These are phyloP conservation scores for Cardinalis cardinalis DNA, from an alignment of 2,113 vertebrate species.

Conservation along the genomic window DNA sequence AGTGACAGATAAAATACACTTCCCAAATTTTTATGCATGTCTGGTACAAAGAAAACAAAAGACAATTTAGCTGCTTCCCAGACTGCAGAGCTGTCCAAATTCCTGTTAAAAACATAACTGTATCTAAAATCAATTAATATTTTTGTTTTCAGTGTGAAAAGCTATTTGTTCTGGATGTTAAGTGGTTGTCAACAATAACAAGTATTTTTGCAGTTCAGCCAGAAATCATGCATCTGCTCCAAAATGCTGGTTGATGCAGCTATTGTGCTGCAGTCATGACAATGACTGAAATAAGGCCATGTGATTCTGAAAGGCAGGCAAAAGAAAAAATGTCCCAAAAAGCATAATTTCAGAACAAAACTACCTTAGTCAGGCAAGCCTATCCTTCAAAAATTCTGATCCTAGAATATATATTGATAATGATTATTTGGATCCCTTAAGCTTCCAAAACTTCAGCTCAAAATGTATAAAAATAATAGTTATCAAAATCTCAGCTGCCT, in stretches of 20 bases:
- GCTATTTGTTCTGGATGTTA: neutral
- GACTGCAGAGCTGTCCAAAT: neutral
- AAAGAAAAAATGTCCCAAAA: neutral
- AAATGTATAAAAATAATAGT: neutral
- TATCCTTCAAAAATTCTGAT: neutral
- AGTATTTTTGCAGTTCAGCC: neutral
- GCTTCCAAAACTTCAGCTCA: neutral
- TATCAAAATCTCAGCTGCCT: neutral
- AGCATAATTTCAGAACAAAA: neutral
- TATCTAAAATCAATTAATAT: slow-evolving; percentile 18
- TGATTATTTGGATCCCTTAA: neutral
- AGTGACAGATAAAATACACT: neutral
- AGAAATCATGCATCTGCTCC: neutral
- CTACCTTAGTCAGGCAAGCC: neutral
- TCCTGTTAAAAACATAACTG: neutral
- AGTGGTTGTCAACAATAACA: neutral
- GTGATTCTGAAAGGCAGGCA: neutral
- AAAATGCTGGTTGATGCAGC: neutral
- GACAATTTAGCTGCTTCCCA: neutral
- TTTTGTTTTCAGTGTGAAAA: slow-evolving; percentile 16
- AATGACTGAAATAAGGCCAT: neutral
- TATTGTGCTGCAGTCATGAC: neutral
- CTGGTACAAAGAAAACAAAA: neutral
- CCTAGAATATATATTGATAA: neutral
- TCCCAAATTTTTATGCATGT: neutral